A percentile compares a stretch with the other conserved stretches of the same genome.
Conservation (phyloP, 2,797 vertebrate genomes). For the Lithobates sylvaticus region DNA sequence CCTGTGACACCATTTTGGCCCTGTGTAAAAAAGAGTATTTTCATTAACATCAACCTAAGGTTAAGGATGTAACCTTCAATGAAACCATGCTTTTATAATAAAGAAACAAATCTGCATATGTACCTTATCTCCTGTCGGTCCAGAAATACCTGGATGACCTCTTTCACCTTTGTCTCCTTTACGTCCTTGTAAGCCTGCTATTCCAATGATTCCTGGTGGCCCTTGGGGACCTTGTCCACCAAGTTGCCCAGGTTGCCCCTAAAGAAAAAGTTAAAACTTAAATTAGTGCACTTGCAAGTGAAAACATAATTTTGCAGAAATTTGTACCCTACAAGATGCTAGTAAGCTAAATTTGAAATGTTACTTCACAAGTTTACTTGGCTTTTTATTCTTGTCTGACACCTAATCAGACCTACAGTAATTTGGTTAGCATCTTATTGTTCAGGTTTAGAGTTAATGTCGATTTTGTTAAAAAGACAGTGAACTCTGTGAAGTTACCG, state of each 20-base stretch:
- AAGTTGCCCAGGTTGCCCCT: conserved; percentile 89
- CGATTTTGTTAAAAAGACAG: too few species aligned
- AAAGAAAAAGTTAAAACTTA: conserved; percentile 56
- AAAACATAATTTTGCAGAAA: too few species aligned
- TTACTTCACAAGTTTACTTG: too few species aligned
- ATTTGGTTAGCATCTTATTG: too few species aligned
- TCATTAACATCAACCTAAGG: neutral
- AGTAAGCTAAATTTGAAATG: too few species aligned
- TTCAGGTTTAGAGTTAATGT: too few species aligned
- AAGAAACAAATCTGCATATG: conserved; percentile 2
- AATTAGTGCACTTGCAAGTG: too few species aligned
- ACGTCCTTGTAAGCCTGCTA: conserved; percentile 85
- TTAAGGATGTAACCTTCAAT: neutral
- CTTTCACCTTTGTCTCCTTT: conserved; percentile 90
- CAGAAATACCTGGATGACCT: conserved; percentile 81
- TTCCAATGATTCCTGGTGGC: conserved; percentile 85
- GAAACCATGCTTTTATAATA: neutral
- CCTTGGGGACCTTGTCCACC: conserved; percentile 86
- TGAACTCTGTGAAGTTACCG: too few species aligned
- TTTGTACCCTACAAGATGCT: too few species aligned
- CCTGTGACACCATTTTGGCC: conserved; percentile 91
- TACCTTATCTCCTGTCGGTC: conserved; percentile 91
- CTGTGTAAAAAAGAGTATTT: conserved; percentile 68
- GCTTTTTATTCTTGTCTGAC: too few species aligned
- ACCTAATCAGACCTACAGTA: too few species aligned